These are phyloP conservation scores for Empis livida DNA, from an alignment of 2,888 invertebrate species.

Conservation along the genomic window DNA sequence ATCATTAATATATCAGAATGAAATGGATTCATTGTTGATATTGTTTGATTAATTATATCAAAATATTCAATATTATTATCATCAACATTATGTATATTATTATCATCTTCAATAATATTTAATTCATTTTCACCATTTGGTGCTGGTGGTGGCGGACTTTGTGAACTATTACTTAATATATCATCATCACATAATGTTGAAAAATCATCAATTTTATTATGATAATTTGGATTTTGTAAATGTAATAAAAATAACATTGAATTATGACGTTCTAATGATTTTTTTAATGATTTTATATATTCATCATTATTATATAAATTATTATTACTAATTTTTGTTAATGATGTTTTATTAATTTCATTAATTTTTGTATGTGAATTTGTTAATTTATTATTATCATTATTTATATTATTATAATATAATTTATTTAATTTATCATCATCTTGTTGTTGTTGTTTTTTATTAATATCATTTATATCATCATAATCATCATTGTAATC, in stretches of 20 bases:
- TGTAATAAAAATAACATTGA: conserved; percentile 33
- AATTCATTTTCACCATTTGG: conserved; percentile 44
- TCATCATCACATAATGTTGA: conserved; percentile 17
- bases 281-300: conserved; percentile 31
- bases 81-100: not conserved
- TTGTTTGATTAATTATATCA: conserved; percentile 6
- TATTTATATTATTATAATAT: not conserved
- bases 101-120: not conserved
- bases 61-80: conserved; percentile 5
- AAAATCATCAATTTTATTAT: conserved; percentile 19
- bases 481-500: conserved; percentile 1
- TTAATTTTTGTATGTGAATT: not conserved
- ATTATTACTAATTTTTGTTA: not conserved
- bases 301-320: conserved; percentile 31
- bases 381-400: not conserved
- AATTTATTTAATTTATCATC: not conserved
- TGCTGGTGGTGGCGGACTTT: conserved; percentile 72
- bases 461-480: not conserved
- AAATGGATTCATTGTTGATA: conserved; percentile 21
- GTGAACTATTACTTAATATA: conserved; percentile 34
- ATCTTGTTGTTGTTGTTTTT: not conserved
- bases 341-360: not conserved
- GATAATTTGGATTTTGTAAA: conserved; percentile 31
- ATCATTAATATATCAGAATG: conserved; percentile 18
- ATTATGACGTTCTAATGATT: conserved; percentile 31